Evolutionary conservation across 30 jellyfish, hydroid and myxozoan genomes (phyloP), one percentile per base, ranked within the genome.

Genomic region (Hydractinia symbiolongicarpus): DNA sequence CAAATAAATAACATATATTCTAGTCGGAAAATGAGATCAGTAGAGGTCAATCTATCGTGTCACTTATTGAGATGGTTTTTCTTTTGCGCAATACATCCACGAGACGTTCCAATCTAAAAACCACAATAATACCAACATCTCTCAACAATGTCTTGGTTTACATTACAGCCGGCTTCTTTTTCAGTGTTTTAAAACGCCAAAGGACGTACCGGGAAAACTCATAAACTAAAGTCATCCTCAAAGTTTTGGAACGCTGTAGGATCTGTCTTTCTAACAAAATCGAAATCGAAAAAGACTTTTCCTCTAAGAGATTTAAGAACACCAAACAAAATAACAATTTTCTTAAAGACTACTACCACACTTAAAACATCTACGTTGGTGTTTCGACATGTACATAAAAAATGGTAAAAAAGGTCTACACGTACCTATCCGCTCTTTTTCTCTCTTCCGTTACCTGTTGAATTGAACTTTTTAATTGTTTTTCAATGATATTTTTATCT

Each of bases 401-500:
- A 30, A 30, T 30, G 44, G 44, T 30, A 30, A 30, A 30, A 30
- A 0, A 30, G 44, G 1, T 30, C 2, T 30, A 30, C 44, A 30
- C 70, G 83, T 13, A 91, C 98, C 81, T 91, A 40, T 83, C 95
- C 6, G 94, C 84, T 53, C 86, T 76, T 53, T 67, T 75, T 83
- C 75, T 83, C 74, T 91, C 95, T 8, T 86, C 96, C 53, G 80
- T 81, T 40, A 83, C 55, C 56, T 86, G 93, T 21, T 51, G 66
- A 54, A 79, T 20, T 10, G 95, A 75, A 50, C 86, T 96, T 50
- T 86, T 86, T 50, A 91, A 82, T 82, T 91, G 98, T 9, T 85
- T 69, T 8, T 92, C 96, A 83, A 91, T 52, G 44, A 78, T 88
- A 16, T 88, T 83, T 81, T 91, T 91, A 53, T 91, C 98, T 49